These are phyloP conservation scores for Drosophila limbata DNA, from an alignment of 2,888 invertebrate genomes.

Conservation along the genomic window DNA sequence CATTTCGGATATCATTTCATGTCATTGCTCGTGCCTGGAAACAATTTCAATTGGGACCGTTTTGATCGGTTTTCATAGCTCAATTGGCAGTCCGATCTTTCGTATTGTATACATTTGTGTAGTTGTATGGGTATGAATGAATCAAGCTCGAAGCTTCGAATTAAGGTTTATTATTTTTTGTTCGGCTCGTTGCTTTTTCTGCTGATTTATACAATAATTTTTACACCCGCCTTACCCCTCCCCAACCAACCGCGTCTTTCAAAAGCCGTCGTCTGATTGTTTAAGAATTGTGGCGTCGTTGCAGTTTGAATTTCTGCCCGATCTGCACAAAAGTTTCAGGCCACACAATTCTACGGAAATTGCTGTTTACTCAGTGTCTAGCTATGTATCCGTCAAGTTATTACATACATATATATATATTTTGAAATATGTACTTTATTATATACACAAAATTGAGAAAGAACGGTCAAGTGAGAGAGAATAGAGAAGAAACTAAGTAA, in stretches of 20 bases:
- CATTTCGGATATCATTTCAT: conserved; percentile 52
- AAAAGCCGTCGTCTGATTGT: conserved; percentile 56
- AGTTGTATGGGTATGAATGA: conserved; percentile 65
- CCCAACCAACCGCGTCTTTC: conserved; percentile 10
- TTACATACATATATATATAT: conserved; percentile 19
- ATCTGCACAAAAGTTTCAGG: conserved; percentile 60
- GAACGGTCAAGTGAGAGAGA: not conserved
- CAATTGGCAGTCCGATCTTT: conserved; percentile 57
- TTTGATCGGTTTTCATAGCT: conserved; percentile 75
- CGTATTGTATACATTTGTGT: conserved; percentile 28
- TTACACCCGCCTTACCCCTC: conserved; percentile 21
- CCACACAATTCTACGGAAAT: conserved; percentile 65
- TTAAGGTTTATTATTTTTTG: conserved; percentile 76
- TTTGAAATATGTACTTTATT: not conserved
- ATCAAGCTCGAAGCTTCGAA: conserved; percentile 74
- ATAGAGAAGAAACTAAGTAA: conserved; percentile 13
- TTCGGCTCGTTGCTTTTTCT: conserved; percentile 53
- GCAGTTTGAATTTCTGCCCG: conserved; percentile 74
- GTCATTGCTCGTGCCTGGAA: conserved; percentile 70
- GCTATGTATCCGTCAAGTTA: conserved; percentile 34
- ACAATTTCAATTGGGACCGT: conserved; percentile 69
- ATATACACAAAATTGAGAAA: conserved; percentile 1
- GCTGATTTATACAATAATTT: conserved; percentile 76
- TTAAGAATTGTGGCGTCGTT: conserved; percentile 75
- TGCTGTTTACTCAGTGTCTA: conserved; percentile 49